Conservation (phyloP, 1,140 invertebrate species). For the Nasonia longicornis region DNA sequence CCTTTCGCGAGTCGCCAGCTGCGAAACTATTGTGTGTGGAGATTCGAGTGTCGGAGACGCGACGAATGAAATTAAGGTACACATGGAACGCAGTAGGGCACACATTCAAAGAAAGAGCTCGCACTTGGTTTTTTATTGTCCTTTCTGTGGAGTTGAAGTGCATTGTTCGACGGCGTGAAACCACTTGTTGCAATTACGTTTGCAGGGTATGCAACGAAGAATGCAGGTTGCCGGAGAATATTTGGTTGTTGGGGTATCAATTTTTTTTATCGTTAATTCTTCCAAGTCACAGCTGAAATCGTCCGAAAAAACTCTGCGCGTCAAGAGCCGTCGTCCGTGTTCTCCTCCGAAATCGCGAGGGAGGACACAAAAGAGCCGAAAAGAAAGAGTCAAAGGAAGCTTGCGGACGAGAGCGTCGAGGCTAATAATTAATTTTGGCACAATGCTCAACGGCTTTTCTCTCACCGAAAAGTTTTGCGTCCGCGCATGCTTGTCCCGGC, state of each 20-base stretch:
- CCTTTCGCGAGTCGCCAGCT: background rate
- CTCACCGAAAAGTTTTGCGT: conserved; percentile 6
- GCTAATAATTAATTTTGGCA: conserved; percentile 42
- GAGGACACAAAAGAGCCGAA: background rate
- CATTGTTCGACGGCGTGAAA: no score
- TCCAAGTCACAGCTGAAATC: no score
- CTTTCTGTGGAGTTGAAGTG: background rate
- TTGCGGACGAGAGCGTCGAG: conserved; percentile 25
- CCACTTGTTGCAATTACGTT: background rate
- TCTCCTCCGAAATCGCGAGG: background rate
- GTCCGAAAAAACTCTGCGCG: background rate
- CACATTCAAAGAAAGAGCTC: background rate
- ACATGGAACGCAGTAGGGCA: background rate
- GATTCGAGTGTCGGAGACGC: background rate
- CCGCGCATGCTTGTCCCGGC: conserved; percentile 3
- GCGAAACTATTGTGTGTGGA: background rate
- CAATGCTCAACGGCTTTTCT: conserved; percentile 23
- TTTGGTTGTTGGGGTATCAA: background rate
- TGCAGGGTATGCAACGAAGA: background rate
- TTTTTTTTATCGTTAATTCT: no score
- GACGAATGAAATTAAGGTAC: background rate
- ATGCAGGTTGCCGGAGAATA: background rate
- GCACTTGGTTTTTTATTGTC: background rate
- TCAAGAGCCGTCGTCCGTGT: background rate
- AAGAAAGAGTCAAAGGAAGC: conserved; percentile 45